A percentile compares a stretch with the other conserved stretches of the same genome.
These are phyloP conservation scores for Cotesia vestalis DNA, from an alignment of 1,140 invertebrate genomes.

Conservation along the genomic window DNA sequence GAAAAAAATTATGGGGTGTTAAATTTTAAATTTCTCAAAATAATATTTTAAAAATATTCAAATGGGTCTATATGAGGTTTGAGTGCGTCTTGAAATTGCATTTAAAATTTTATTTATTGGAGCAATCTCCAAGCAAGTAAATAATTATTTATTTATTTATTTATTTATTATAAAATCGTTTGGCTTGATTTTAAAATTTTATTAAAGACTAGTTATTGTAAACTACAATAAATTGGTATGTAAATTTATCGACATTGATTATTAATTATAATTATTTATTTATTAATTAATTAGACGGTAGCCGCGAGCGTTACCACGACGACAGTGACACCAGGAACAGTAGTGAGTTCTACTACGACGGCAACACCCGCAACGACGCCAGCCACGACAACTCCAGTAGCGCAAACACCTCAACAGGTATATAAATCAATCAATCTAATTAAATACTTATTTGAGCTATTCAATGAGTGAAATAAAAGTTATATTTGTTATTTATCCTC, in stretches of 20 bases:
- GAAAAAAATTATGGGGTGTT: no score
- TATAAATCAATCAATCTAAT: conserved; percentile 21
- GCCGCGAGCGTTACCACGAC: conserved; percentile 52
- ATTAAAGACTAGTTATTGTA: not conserved
- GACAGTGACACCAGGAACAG: conserved; percentile 53
- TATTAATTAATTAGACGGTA: conserved; percentile 51
- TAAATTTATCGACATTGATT: not conserved
- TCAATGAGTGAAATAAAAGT: not conserved
- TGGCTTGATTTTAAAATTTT: conserved; percentile 12
- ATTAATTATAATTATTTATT: conserved; percentile 8
- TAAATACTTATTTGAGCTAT: not conserved
- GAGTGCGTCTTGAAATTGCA: conserved; percentile 53
- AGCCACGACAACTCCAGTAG: conserved; percentile 48
- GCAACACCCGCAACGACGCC: conserved; percentile 45
- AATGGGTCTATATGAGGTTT: conserved; percentile 62
- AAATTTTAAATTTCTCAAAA: no score
- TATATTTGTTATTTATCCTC: conserved; percentile 10
- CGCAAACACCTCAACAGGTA: conserved; percentile 56
- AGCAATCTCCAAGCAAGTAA: not conserved
- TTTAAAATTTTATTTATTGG: not conserved
- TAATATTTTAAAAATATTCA: not conserved
- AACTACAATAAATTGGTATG: not conserved
- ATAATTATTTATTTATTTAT: conserved; percentile 46
- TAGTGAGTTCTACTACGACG: conserved; percentile 46
- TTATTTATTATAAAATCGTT: conserved; percentile 18